Evolutionary conservation across 2,797 vertebrate genomes (phyloP), one percentile per base, ranked within the genome.

Genomic region (Sibirionetta formosa): DNA sequence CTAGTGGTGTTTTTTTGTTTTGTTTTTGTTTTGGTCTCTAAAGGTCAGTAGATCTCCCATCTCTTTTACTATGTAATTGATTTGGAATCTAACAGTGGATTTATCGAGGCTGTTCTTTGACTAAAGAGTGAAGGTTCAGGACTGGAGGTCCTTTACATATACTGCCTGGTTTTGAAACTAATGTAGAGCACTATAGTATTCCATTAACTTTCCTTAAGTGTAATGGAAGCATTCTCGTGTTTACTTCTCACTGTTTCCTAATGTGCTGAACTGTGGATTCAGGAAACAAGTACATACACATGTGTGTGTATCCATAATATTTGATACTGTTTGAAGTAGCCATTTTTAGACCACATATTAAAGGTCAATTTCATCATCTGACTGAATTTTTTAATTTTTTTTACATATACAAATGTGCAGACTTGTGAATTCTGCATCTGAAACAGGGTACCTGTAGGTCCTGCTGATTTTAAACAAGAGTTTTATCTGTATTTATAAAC

Each of bases 401-500:
- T 33, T 35, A 61, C 29, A 27, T 0, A 0, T 36, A 56, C 20
- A 83, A 42, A 56, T 66, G 27, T 4, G 8, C 6, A 5, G 15
- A 68, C 27, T 56, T 79, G 26, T 27, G 26, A 87, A 68, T 80
- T 92, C 31, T 71, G 33, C 63, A 8, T 63, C 24, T 35, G 40
- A 64, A 54, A 48, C 33, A 20, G 29, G 61, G 14, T 63, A 66
- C 12, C 11, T 68, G 8, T 65, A 63, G 19, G 7, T 86, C 42
- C 3, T 76, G 16, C 73, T 94, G 46, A 56, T 72, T 90, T 86
- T 53, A 68, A 90, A 70, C 15, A 86, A 12, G 46, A 73, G 23
- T 93, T 93, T 60, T 88, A 63, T 40, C 23, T 64, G 27, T 56
- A 14, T 70, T 90, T 73, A 61, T 61, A 77, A 66, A 84, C 38